Conservation (phyloP, 2,888 invertebrate species). For the Seladonia tumulorum region DNA sequence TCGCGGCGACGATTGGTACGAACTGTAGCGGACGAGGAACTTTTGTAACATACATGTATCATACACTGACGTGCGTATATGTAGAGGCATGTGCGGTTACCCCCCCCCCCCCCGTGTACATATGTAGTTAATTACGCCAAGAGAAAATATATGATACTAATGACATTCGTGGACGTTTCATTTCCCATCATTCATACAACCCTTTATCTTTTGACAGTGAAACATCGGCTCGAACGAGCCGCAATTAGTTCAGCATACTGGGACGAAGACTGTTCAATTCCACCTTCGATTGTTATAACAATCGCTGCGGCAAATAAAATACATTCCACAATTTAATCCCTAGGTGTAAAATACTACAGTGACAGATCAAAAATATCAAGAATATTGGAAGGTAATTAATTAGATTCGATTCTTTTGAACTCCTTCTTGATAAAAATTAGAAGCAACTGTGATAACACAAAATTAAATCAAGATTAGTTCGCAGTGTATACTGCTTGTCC, state of each 20-base stretch:
- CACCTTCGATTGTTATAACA: not conserved
- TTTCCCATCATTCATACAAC: not conserved
- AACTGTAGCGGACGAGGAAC: constrained; percentile 26
- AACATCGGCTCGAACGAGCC: not conserved
- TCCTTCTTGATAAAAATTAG: not conserved
- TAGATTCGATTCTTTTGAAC: not conserved
- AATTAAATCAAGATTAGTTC: not conserved
- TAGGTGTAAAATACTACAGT: not conserved
- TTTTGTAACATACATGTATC: constrained; percentile 75
- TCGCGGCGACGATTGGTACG: constrained; percentile 15
- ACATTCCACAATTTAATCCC: not conserved
- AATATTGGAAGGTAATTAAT: not conserved
- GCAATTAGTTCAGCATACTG: not conserved
- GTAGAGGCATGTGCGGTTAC: constrained; percentile 50
- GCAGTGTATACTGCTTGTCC: not conserved
- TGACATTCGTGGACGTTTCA: constrained; percentile 30
- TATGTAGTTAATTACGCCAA: constrained; percentile 78
- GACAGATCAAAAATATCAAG: not conserved
- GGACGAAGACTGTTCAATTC: not conserved
- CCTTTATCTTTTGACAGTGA: not conserved
- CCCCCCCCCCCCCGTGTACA: constrained; percentile 76
- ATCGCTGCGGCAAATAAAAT: no score
- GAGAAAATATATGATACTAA: constrained; percentile 73
- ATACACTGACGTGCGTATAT: constrained; percentile 63
- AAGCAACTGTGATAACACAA: not conserved